Evolutionary conservation across 2,888 invertebrate species (phyloP).

Genomic region (Volucella bombylans): DNA sequence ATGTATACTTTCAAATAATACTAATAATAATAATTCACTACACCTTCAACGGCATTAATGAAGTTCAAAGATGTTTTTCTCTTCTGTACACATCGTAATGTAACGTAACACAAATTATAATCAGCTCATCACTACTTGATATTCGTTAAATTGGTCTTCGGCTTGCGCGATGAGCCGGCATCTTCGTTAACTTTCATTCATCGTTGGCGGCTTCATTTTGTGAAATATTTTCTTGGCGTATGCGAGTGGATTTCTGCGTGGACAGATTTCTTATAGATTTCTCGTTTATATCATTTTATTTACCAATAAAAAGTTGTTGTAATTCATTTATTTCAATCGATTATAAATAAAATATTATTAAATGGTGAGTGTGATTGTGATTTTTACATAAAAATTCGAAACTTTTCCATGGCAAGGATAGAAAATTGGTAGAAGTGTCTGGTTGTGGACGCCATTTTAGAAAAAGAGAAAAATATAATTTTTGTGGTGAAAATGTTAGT

Average conservation of each 20-base stretch:
- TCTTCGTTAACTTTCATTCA: slow-evolving; percentile 24
- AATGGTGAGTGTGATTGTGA: slow-evolving; percentile 63
- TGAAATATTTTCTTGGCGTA: slow-evolving; percentile 34
- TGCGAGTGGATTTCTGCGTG: slow-evolving; percentile 22
- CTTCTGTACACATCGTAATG: background rate
- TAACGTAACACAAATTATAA: background rate
- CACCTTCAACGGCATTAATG: too few relatives aligned
- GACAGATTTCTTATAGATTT: slow-evolving; percentile 15
- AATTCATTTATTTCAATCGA: slow-evolving; percentile 53
- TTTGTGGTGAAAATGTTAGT: background rate
- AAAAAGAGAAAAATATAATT: too few relatives aligned
- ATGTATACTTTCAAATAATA: too few relatives aligned
- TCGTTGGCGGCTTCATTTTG: slow-evolving; percentile 54
- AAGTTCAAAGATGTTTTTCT: too few relatives aligned
- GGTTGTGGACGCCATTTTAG: slow-evolving; percentile 55
- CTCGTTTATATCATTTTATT: slow-evolving; percentile 2
- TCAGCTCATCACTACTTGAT: background rate
- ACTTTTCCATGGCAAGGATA: slow-evolving; percentile 6
- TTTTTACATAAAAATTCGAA: slow-evolving; percentile 2
- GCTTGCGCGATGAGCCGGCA: slow-evolving; percentile 66
- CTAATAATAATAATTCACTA: too few relatives aligned
- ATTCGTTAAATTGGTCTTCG: slow-evolving; percentile 21
- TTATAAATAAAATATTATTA: slow-evolving; percentile 55
- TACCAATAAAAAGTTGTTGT: slow-evolving; percentile 20
- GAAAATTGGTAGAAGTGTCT: slow-evolving; percentile 15